Conservation (phyloP, 2,113 vertebrate species). For the Oceanites oceanicus region DNA sequence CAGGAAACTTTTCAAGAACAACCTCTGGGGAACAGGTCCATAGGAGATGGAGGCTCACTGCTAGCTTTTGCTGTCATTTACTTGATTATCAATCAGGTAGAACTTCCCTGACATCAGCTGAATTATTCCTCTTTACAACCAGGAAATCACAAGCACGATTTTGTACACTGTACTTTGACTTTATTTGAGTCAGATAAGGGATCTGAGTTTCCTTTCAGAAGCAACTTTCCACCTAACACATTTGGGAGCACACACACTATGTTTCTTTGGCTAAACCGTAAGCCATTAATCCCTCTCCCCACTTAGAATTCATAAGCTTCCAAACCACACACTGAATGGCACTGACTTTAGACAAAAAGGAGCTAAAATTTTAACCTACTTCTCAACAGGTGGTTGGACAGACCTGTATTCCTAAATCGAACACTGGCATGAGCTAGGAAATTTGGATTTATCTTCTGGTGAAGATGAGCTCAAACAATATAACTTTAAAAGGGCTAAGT, state of each 20-base stretch:
- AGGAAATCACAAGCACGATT: neutral
- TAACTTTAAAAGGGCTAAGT: neutral
- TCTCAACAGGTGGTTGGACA: neutral
- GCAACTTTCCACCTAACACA: neutral
- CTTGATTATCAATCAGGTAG: neutral
- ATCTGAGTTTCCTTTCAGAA: neutral
- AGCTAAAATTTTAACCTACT: neutral
- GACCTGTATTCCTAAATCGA: neutral
- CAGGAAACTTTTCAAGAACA: neutral
- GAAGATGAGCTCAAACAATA: neutral
- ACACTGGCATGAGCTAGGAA: neutral
- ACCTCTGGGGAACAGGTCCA: neutral
- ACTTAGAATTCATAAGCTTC: neutral
- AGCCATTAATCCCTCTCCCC: neutral
- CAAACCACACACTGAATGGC: neutral
- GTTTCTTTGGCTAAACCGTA: neutral
- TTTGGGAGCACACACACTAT: neutral
- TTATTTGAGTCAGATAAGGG: neutral
- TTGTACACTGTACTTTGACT: neutral
- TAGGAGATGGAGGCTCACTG: neutral
- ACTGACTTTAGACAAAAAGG: neutral
- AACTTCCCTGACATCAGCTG: neutral
- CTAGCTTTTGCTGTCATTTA: neutral
- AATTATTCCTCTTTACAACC: neutral
- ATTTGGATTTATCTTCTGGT: neutral